Conservation (phyloP, 2,888 invertebrate species). For the Dexiosoma caninum region DNA sequence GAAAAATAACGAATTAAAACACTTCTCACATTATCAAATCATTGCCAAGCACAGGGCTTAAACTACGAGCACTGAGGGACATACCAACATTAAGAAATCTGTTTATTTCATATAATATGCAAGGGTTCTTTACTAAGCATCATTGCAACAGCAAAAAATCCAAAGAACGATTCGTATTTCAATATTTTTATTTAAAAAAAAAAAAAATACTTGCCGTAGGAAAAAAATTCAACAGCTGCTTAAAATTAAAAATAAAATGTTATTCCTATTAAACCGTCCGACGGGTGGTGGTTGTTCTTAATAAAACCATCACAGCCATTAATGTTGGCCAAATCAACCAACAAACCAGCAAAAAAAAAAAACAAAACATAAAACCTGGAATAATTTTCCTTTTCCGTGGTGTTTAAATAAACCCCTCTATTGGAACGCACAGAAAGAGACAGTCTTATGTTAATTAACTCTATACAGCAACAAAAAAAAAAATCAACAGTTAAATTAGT, state of each 20-base stretch:
- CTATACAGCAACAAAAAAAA: too few species aligned
- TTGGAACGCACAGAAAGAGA: slow-evolving; percentile 23
- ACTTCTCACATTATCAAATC: too few species aligned
- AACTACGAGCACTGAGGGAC: too few species aligned
- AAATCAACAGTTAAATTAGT: too few species aligned
- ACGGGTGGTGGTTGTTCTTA: slow-evolving; percentile 52
- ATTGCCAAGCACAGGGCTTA: too few species aligned
- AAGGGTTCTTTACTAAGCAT: neutral
- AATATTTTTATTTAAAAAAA: slow-evolving; percentile 37
- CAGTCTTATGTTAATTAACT: too few species aligned
- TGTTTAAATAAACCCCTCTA: neutral
- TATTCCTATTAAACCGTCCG: neutral
- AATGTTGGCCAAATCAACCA: neutral
- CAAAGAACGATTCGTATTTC: neutral
- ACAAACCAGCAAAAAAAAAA: too few species aligned
- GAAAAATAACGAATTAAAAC: too few species aligned
- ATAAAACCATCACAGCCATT: slow-evolving; percentile 34
- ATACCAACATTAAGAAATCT: too few species aligned
- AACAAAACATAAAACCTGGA: too few species aligned
- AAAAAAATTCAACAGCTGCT: slow-evolving; percentile 53
- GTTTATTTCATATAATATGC: slow-evolving; percentile 2
- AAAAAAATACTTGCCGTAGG: slow-evolving; percentile 6
- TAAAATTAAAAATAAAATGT: neutral
- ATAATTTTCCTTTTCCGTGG: too few species aligned
- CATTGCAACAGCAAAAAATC: neutral